These are phyloP conservation scores for Orthonyx spaldingii DNA, from an alignment of 2,113 vertebrate species.

Conservation along the genomic window DNA sequence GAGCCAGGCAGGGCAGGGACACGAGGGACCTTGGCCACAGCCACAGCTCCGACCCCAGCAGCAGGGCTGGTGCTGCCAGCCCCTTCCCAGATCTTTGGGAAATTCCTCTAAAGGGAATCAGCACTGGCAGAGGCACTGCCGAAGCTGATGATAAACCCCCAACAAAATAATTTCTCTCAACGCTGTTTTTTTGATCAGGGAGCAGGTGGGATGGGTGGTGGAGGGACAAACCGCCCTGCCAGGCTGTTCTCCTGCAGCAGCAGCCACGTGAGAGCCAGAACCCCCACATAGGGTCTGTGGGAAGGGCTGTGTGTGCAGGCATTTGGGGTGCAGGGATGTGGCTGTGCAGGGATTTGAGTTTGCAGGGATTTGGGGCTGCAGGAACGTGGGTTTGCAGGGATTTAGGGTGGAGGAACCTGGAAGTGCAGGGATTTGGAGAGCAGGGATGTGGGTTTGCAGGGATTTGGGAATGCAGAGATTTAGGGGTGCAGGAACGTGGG, in stretches of 20 bases:
- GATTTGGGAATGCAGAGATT: too few species aligned
- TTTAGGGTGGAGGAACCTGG: accelerated
- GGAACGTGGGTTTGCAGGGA: accelerated
- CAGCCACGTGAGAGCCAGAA: accelerated
- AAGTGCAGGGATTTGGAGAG: accelerated
- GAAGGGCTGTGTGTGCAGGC: neutral
- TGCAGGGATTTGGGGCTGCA: too few species aligned
- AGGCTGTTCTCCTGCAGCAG: neutral
- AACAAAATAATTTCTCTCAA: accelerated
- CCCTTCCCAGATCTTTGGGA: neutral
- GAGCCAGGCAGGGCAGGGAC: neutral
- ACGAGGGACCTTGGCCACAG: neutral
- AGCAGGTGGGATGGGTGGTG: neutral
- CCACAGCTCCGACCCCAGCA: neutral
- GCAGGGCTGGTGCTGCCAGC: neutral
- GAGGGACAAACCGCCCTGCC: neutral
- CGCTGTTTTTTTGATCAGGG: accelerated
- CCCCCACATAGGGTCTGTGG: accelerated
- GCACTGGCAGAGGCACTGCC: accelerated
- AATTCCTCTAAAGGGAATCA: accelerated
- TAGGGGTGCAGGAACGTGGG: accelerated
- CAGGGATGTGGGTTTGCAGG: neutral
- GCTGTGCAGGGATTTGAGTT: neutral
- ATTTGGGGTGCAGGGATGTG: neutral
- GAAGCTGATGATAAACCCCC: accelerated